phyloP scores from a whole-genome alignment of 2,797 vertebrate species.

The Rhinophrynus dorsalis region DNA sequence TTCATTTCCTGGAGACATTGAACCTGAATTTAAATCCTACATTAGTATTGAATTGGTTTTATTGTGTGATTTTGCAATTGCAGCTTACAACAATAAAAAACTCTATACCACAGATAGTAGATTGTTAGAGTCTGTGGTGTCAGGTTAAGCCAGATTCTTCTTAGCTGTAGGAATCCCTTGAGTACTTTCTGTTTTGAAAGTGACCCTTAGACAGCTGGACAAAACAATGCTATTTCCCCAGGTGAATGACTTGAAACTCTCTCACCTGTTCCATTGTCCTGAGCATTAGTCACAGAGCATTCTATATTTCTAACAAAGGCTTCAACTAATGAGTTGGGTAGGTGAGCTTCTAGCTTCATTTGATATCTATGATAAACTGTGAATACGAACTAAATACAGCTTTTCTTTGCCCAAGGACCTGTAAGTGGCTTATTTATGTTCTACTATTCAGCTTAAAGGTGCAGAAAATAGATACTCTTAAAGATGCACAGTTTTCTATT shows the following conservation, averaged over 20 bases:
- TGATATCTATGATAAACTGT: conserved; percentile 66
- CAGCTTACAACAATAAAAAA: conserved; percentile 37
- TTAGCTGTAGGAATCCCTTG: conserved; percentile 43
- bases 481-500: conserved; percentile 2
- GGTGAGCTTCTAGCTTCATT: conserved; percentile 57
- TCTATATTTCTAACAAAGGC: conserved; percentile 46
- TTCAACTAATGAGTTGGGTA: conserved; percentile 42
- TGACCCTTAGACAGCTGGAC: conserved; percentile 47
- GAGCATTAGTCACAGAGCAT: conserved; percentile 41
- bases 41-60: conserved; percentile 1
- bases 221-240: conserved; percentile 51
- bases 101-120: conserved; percentile 43
- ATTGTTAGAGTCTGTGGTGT: conserved; percentile 46
- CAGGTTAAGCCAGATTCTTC: conserved; percentile 38
- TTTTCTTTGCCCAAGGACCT: conserved; percentile 65
- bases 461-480: conserved; percentile 39
- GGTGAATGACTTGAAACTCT: conserved; percentile 49
- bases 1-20: not conserved
- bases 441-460: conserved; percentile 58
- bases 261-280: conserved; percentile 48
- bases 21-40: not conserved
- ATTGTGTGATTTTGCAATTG: conserved; percentile 39
- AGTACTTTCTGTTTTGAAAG: conserved; percentile 49
- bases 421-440: conserved; percentile 74
- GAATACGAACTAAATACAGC: conserved; percentile 71